Evolutionary conservation across 2,797 vertebrate genomes (phyloP).

Genomic region (Thalassophryne amazonica): DNA sequence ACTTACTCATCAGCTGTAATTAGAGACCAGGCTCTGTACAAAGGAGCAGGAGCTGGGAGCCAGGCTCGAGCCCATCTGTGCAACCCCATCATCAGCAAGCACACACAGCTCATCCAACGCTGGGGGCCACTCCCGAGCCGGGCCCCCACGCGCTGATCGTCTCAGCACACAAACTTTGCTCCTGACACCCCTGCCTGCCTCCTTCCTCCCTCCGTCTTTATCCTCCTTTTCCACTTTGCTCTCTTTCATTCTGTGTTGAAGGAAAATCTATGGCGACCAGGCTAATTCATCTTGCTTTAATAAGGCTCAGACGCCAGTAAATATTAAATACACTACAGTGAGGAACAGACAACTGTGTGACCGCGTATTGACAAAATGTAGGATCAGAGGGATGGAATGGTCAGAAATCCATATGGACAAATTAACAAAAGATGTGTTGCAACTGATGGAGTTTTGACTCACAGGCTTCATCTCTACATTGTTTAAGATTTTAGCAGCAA

Average conservation of each 20-base stretch:
- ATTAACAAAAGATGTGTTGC: slow-evolving; percentile 61
- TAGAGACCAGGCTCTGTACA: slow-evolving; percentile 95
- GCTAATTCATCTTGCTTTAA: slow-evolving; percentile 68
- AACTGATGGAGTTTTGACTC: slow-evolving; percentile 53
- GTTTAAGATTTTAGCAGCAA: slow-evolving; percentile 7
- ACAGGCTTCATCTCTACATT: slow-evolving; percentile 15
- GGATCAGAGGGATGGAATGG: slow-evolving; percentile 66
- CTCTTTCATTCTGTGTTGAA: slow-evolving; percentile 53
- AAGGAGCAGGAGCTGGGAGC: slow-evolving; percentile 91
- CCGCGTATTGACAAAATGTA: slow-evolving; percentile 59
- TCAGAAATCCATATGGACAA: slow-evolving; percentile 71
- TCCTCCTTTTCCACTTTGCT: slow-evolving; percentile 40
- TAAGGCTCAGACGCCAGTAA: slow-evolving; percentile 51
- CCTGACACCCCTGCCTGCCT: slow-evolving; percentile 7
- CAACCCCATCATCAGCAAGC: slow-evolving; percentile 71
- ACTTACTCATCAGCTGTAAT: slow-evolving; percentile 87
- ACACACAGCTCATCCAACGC: slow-evolving; percentile 63
- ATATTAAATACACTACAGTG: slow-evolving; percentile 59
- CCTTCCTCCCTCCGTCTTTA: slow-evolving; percentile 9
- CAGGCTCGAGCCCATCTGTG: slow-evolving; percentile 95
- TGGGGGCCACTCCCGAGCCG: slow-evolving; percentile 73
- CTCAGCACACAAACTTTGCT: slow-evolving; percentile 50
- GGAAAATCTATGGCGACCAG: slow-evolving; percentile 60
- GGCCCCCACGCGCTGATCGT: slow-evolving; percentile 43
- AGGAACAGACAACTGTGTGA: slow-evolving; percentile 40